Evolutionary conservation across 2,888 invertebrate genomes (phyloP).

Genomic region (Drosophila subsilvestris): DNA sequence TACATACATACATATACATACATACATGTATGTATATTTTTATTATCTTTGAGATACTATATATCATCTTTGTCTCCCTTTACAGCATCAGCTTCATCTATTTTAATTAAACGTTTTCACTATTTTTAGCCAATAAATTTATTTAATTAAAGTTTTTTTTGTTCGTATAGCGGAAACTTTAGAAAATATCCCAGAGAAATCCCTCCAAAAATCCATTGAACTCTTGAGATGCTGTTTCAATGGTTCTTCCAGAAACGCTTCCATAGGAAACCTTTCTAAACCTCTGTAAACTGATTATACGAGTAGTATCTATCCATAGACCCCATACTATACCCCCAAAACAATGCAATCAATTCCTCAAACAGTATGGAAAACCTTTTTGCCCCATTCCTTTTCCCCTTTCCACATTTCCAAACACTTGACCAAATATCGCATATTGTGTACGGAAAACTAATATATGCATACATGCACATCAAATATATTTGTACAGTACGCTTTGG

Average conservation of each 20-base stretch:
- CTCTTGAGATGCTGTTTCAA: no score
- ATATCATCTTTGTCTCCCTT: background rate
- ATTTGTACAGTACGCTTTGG: background rate
- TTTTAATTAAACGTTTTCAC: no score
- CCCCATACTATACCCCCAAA: no score
- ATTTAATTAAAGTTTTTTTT: no score
- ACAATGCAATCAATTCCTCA: background rate
- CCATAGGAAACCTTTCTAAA: background rate
- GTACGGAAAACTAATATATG: background rate
- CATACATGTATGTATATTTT: no score
- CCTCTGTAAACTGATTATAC: no score
- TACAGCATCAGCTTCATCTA: no score
- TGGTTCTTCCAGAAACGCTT: background rate
- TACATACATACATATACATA: background rate
- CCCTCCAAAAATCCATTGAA: no score
- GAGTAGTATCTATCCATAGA: no score
- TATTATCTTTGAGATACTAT: background rate
- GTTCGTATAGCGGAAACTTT: no score
- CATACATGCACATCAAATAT: background rate
- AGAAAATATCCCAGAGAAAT: no score
- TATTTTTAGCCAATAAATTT: no score
- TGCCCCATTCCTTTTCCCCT: background rate
- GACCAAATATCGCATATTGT: background rate
- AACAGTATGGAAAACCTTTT: background rate
- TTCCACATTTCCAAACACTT: background rate